Conservation (phyloP, 2,888 invertebrate genomes). For the Myopa tessellatipennis region DNA sequence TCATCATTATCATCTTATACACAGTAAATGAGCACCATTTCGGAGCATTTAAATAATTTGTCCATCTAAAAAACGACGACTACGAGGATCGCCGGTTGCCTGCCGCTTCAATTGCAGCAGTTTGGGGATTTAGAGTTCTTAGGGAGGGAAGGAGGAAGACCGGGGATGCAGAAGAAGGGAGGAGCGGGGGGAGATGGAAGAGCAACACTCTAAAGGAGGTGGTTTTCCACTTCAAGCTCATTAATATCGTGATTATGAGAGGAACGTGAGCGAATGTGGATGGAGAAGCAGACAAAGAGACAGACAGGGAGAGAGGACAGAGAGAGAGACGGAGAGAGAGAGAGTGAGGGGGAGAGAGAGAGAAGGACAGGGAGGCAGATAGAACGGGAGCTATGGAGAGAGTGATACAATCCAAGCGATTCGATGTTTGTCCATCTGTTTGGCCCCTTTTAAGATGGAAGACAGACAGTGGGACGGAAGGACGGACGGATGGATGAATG, state of each 20-base stretch:
- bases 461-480: not conserved
- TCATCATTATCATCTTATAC: not conserved
- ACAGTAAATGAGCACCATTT: conserved; percentile 19
- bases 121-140: not conserved
- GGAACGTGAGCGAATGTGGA: conserved; percentile 20
- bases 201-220: conserved; percentile 33
- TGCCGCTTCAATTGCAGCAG: not conserved
- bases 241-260: conserved; percentile 54
- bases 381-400: too few species aligned
- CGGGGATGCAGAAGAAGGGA: not conserved
- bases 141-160: not conserved
- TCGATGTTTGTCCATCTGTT: too few species aligned
- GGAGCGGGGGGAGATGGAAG: conserved; percentile 1
- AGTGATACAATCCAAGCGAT: too few species aligned
- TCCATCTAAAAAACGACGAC: conserved; percentile 47
- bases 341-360: not conserved
- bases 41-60: conserved; percentile 53
- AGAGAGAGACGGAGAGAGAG: not conserved
- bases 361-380: too few species aligned
- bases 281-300: not conserved
- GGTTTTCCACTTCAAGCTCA: conserved; percentile 50
- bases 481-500: not conserved
- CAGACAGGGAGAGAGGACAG: not conserved
- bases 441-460: too few species aligned
- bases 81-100: conserved; percentile 26